phyloP scores from a whole-genome alignment of 2,888 invertebrate species.

The Nymphalis c-album region DNA sequence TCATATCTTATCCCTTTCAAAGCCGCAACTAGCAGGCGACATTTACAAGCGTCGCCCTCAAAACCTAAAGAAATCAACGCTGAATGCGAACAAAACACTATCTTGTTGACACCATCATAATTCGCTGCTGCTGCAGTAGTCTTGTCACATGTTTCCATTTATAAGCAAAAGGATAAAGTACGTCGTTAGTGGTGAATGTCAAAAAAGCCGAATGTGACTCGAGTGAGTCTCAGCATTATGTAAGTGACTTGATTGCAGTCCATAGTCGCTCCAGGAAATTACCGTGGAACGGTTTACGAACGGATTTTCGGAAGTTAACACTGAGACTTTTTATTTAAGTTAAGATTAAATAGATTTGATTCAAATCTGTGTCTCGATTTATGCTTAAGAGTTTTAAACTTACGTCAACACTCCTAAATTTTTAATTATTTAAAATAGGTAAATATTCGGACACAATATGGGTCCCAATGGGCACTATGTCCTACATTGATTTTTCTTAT shows the following conservation, averaged over 20 bases:
- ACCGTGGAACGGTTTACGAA: constrained; percentile 38
- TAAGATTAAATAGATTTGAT: too few relatives aligned
- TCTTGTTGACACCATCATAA: constrained; percentile 33
- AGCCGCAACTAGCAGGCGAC: constrained; percentile 10
- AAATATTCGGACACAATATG: too few relatives aligned
- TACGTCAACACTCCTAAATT: too few relatives aligned
- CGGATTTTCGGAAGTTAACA: constrained; percentile 17
- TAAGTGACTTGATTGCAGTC: constrained; percentile 59
- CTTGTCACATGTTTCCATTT: constrained; percentile 39
- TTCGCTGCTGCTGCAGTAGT: constrained; percentile 41
- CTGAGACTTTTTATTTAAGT: constrained; percentile 8
- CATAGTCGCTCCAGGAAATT: constrained; percentile 48
- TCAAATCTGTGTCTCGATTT: too few relatives aligned
- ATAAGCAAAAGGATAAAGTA: constrained; percentile 53
- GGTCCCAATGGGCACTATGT: too few relatives aligned
- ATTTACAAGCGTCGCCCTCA: constrained; percentile 25
- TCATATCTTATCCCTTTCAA: neutral
- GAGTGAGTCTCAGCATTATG: constrained; percentile 47
- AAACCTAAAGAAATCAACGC: constrained; percentile 33
- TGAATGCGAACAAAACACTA: constrained; percentile 29
- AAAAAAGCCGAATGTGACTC: constrained; percentile 54
- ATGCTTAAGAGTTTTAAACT: too few relatives aligned
- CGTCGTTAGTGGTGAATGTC: constrained; percentile 69
- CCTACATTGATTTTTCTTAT: too few relatives aligned
- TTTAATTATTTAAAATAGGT: too few relatives aligned